Percentiles rank a stretch among this genome's conserved stretches.
These are phyloP conservation scores for Acleris literana DNA, from an alignment of 2,888 invertebrate species.

Conservation along the genomic window DNA sequence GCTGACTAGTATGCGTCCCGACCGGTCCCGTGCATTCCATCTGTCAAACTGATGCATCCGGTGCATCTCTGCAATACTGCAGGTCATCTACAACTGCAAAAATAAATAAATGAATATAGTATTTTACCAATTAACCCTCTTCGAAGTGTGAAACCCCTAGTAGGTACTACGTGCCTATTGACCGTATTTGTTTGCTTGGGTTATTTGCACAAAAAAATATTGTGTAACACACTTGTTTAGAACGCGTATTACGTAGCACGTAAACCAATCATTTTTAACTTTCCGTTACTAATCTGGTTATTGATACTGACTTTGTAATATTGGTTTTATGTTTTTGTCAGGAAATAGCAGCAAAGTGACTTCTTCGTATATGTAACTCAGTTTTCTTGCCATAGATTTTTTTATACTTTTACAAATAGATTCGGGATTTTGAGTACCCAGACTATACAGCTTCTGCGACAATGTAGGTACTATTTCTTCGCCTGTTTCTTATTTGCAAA, in stretches of 20 bases:
- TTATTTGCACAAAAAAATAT: not conserved
- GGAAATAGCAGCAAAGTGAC: not conserved
- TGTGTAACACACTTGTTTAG: constrained; percentile 22
- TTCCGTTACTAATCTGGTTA: constrained; percentile 27
- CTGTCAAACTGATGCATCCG: constrained; percentile 57
- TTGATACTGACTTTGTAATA: constrained; percentile 11
- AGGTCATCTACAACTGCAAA: no score
- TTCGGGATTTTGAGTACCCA: no score
- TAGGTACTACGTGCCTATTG: not conserved
- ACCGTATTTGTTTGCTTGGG: not conserved
- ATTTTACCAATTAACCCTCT: no score
- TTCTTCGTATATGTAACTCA: not conserved
- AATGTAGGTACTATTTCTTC: no score
- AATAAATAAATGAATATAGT: no score
- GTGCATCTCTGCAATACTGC: constrained; percentile 11
- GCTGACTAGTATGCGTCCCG: constrained; percentile 53
- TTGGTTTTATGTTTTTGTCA: not conserved
- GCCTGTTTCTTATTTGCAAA: no score
- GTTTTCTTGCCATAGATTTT: no score
- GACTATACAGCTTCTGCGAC: no score
- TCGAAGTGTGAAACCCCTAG: not conserved
- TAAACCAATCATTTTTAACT: constrained; percentile 26
- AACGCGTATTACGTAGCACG: constrained; percentile 12
- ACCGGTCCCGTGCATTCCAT: constrained; percentile 68
- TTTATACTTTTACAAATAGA: no score